Evolutionary conservation across 2,888 invertebrate genomes (phyloP), one percentile per base, ranked within the genome.

Genomic region (Slavum lentiscoides): DNA sequence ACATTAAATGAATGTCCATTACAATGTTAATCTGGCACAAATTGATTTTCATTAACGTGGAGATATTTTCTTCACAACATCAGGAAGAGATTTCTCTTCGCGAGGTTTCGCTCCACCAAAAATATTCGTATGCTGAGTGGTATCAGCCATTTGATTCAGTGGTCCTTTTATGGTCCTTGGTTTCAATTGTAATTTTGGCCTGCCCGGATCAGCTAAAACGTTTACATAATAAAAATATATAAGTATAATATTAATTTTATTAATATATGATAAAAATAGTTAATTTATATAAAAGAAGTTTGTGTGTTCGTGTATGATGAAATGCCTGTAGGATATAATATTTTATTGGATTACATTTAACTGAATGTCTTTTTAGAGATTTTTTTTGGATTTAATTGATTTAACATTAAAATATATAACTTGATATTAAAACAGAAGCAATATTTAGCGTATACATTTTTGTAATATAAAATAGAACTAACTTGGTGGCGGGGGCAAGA

Each of bases 101-200:
- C 97, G 91, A 82, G 97, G 97, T 88, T 93, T 93, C 83, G 97
- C 97, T 85, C 94, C 94, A 82, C 97, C 97, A 88, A 97, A 97
- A 87, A 98, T 97, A 84, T 93, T 92, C 84, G 94, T 92, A 84
- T 93, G 91, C 88, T 95, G 95, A 86, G 93, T 92, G 83, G 95
- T 94, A 84, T 94, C 91, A 77, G 96, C 96, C 84, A 94, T 87
- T 83, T 94, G 90, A 88, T 96, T 96, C 82, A 96, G 91, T 74
- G 97, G 96, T 85, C 91, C 94, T 86, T 90, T 91, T 84, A 95
- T 93, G 68, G 96, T 94, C 84, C 97, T 90, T 83, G 96, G 96
- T 87, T 91, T 88, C 84, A 98, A 89, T 86, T 93, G 92, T 86
- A 98, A 88, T 87, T 91, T 92, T 84, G 95, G 96, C 86, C 97